Base-by-base conservation (phyloP, 2,888 invertebrate species). In the Lobophora halterata region DNA sequence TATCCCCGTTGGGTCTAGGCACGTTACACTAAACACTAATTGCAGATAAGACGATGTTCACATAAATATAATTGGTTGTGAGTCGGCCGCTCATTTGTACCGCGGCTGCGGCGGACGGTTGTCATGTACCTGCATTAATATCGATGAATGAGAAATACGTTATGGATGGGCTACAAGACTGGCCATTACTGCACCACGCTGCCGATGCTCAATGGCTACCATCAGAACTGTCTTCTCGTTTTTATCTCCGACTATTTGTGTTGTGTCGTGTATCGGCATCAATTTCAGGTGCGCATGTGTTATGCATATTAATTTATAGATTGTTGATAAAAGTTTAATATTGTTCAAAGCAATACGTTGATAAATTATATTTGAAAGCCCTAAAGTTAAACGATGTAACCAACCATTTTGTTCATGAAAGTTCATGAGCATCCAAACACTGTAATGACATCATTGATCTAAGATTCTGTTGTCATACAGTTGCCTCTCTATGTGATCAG, bases 141-240 rank as follows among this genome's bases (percentile, higher is more conserved):
- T 81, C 85, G 83, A 87, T 86, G 86, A 83, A 86, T 87, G 83
- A 85, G 80, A 87, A 85, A 85, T 85, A 78, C 76, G 81, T 85
- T 82, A 86, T 86, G 77, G 79, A 86, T 85, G 79, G 71, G 67
- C 57, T 86, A 87, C 86, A 86, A 73, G 83, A 68, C 69, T 73
- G 66, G 65, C 79, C 75, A 82, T 83, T 81, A 82, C 80, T 56
- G 61, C 62, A 61, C 52, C 68, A 67, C 68, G 66, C 65, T 61
- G 70, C 71, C 69, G 63, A 29, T 33, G 33, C 33, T 31, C 58
- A 59, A 62, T 61, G 61, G 75, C 80, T 79, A 80, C 80, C 72
- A 77, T 68, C 68, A 63, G 65, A 66, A 58, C 69, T 72, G 76
- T 75, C 76, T 68, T 65, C 65, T 69, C 67, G 72, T 70, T 73